Evolutionary conservation across 2,888 invertebrate species (phyloP).

Genomic region (Pachliopta kotzebuea): DNA sequence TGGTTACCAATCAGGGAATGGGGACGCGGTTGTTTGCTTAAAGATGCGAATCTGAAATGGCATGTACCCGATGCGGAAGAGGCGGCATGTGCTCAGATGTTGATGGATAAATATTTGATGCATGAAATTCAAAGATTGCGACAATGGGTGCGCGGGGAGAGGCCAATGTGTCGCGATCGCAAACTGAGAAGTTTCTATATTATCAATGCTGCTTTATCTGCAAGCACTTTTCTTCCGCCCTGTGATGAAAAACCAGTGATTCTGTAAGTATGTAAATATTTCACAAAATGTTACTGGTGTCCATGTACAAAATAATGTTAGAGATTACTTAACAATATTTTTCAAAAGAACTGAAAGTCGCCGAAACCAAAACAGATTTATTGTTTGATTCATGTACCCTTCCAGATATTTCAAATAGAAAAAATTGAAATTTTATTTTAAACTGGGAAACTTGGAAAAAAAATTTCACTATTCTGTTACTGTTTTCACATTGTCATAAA

Average conservation of each 20-base stretch:
- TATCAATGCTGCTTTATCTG: constrained; percentile 83
- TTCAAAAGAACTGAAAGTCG: too few relatives aligned
- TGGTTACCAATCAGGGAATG: constrained; percentile 89
- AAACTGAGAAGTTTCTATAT: constrained; percentile 84
- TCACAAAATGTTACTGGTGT: neutral
- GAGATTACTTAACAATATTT: too few relatives aligned
- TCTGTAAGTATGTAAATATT: constrained; percentile 67
- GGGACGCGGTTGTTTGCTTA: constrained; percentile 86
- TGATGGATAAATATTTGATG: constrained; percentile 84
- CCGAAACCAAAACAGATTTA: too few relatives aligned
- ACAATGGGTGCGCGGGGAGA: constrained; percentile 75
- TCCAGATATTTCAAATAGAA: too few relatives aligned
- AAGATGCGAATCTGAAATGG: constrained; percentile 86
- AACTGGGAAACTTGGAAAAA: too few relatives aligned
- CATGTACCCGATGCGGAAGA: constrained; percentile 87
- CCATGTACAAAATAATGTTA: too few relatives aligned
- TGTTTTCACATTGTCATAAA: too few relatives aligned
- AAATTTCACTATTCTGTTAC: too few relatives aligned
- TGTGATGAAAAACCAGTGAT: constrained; percentile 82
- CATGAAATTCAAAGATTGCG: constrained; percentile 82
- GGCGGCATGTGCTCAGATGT: constrained; percentile 82
- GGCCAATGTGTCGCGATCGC: constrained; percentile 82
- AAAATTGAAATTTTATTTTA: too few relatives aligned
- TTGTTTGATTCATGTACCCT: too few relatives aligned
- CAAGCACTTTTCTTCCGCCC: constrained; percentile 83